Evolutionary conservation across 2,888 invertebrate species (phyloP).

Genomic region (Seladonia tumulorum): DNA sequence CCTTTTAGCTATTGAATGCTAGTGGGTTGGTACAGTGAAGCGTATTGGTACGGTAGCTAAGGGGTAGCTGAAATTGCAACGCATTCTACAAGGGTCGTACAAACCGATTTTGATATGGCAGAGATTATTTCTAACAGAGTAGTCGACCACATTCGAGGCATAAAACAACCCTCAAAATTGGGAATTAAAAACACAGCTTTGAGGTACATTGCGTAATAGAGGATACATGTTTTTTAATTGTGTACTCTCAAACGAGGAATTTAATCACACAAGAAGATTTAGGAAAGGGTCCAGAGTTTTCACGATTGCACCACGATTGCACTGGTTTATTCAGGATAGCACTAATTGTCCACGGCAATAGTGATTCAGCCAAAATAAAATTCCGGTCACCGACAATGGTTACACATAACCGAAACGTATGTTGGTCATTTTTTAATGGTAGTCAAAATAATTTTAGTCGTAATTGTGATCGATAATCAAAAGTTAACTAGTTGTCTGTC

Average conservation of each 20-base stretch:
- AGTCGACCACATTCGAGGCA: not conserved
- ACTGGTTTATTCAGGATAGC: no score
- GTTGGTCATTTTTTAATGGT: not conserved
- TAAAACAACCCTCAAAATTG: not conserved
- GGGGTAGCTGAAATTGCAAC: not conserved
- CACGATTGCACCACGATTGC: no score
- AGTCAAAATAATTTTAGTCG: not conserved
- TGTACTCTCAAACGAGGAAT: no score
- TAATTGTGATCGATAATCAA: not conserved
- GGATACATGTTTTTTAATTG: not conserved
- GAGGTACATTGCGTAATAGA: fast-evolving
- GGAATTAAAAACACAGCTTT: not conserved
- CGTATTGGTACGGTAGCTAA: not conserved
- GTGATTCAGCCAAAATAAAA: not conserved
- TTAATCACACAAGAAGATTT: no score
- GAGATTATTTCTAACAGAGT: not conserved
- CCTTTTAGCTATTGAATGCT: not conserved
- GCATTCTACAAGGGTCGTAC: not conserved
- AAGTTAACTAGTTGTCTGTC: not conserved
- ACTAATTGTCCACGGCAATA: no score
- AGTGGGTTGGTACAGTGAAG: no score
- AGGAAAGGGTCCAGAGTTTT: no score
- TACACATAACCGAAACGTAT: not conserved
- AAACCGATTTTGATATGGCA: not conserved
- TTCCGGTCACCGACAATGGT: not conserved